phyloP scores from a whole-genome alignment of 2,797 vertebrate genomes.

The Thamnophis elegans region DNA sequence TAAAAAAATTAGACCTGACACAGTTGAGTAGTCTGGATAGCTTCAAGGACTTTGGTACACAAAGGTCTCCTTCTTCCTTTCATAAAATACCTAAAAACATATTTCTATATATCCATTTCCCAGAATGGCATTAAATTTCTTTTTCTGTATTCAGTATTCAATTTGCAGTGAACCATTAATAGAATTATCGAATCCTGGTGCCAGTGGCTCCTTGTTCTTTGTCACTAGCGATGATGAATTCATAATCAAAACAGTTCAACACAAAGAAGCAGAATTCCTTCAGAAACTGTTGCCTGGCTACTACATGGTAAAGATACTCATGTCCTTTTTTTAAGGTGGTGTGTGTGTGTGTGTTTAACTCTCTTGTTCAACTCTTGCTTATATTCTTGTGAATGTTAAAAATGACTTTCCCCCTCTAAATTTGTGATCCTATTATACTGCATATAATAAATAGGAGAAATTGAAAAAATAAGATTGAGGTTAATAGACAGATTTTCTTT shows the following conservation, averaged over 20 bases:
- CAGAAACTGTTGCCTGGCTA: slow-evolving; percentile 96
- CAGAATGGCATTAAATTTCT: slow-evolving; percentile 32
- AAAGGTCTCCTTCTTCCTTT: not conserved
- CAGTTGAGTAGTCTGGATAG: not conserved
- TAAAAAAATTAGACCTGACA: not conserved
- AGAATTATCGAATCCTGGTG: slow-evolving; percentile 92
- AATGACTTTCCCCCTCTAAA: not conserved
- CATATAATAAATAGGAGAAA: not conserved
- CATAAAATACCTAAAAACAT: not conserved
- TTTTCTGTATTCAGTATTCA: slow-evolving; percentile 81
- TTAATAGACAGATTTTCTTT: not conserved
- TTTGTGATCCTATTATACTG: not conserved
- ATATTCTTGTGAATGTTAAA: not conserved
- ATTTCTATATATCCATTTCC: not conserved
- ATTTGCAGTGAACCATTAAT: slow-evolving; percentile 94
- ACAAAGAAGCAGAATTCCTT: slow-evolving; percentile 96
- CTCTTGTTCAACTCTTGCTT: slow-evolving; percentile 1
- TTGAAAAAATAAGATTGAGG: not conserved
- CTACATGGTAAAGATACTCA: slow-evolving; percentile 86
- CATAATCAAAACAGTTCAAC: slow-evolving; percentile 97
- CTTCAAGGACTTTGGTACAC: not conserved
- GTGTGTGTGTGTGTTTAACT: slow-evolving; percentile 8
- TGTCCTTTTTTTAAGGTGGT: not conserved
- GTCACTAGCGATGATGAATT: slow-evolving; percentile 96
- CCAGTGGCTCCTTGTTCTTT: slow-evolving; percentile 96